Percentiles rank a stretch among this genome's conserved stretches.
phyloP scores from a whole-genome alignment of 2,113 vertebrate genomes.

The Formicarius rufipectus region DNA sequence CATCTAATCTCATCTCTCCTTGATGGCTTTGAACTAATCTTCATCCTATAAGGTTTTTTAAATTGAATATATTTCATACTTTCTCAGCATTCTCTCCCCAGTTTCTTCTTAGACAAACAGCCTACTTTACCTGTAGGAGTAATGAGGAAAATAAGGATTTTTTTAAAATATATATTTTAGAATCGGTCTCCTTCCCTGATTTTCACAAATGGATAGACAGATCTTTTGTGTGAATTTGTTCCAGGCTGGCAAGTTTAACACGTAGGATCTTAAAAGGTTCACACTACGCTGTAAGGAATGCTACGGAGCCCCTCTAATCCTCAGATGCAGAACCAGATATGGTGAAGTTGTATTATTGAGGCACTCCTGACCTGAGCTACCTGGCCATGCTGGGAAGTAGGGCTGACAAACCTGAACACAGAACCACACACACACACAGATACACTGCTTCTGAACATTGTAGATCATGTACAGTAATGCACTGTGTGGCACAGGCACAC shows the following conservation, averaged over 20 bases:
- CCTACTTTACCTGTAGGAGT: background rate
- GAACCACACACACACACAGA: accelerated
- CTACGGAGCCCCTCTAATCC: background rate
- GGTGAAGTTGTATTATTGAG: background rate
- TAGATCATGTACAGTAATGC: accelerated
- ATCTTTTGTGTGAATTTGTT: background rate
- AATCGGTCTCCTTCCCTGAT: background rate
- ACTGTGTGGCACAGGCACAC: background rate
- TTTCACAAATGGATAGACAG: background rate
- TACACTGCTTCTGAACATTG: background rate
- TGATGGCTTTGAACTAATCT: background rate
- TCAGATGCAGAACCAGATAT: accelerated
- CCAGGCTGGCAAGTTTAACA: background rate
- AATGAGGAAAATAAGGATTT: background rate
- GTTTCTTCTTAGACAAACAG: background rate
- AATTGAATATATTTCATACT: background rate
- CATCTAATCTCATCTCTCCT: background rate
- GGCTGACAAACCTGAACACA: background rate
- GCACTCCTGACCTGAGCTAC: background rate
- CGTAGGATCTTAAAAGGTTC: background rate
- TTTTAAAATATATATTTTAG: background rate
- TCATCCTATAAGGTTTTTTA: background rate
- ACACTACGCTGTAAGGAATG: background rate
- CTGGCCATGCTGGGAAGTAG: background rate
- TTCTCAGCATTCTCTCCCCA: background rate